Evolutionary conservation across 2,797 vertebrate species (phyloP), one percentile per base, ranked within the genome.

Genomic region (Diplodus sargus): DNA sequence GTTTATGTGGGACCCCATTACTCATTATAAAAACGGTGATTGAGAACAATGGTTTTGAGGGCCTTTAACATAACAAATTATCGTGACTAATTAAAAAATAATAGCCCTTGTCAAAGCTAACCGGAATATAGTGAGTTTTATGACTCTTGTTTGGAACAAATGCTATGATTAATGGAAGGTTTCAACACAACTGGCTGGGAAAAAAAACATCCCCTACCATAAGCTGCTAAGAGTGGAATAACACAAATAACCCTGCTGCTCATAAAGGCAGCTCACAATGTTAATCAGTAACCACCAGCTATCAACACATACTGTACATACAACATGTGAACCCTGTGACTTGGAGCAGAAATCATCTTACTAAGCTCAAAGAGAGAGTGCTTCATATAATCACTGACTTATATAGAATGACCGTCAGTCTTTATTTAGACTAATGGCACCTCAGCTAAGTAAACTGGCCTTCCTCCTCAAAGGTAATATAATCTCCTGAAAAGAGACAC

Each of bases 351-450:
- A 77, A 79, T 70, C 43, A 85, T 79, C 54, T 60, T 42, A 70
- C 53, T 22, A 70, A 69, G 71, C 64, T 75, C 70, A 85, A 84
- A 82, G 85, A 70, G 20, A 34, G 30, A 3, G 74, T 11, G 56
- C 74, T 78, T 59, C 58, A 72, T 81, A 81, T 30, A 62, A 86
- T 85, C 68, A 86, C 17, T 43, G 65, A 69, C 62, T 81, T 81
- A 76, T 68, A 81, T 16, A 68, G 57, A 56, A 65, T 51, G 77
- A 69, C 71, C 28, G 34, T 62, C 76, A 54, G 48, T 73, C 82
- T 84, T 83, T 89, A 93, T 92, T 88, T 64, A 82, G 85, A 91
- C 83, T 85, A 83, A 92, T 87, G 66, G 59, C 82, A 78, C 45
- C 54, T 22, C 43, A 62, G 84, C 67, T 42, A 63, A 78, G 87